Evolutionary conservation across 2,888 invertebrate species (phyloP).

Genomic region (Luperina testacea): DNA sequence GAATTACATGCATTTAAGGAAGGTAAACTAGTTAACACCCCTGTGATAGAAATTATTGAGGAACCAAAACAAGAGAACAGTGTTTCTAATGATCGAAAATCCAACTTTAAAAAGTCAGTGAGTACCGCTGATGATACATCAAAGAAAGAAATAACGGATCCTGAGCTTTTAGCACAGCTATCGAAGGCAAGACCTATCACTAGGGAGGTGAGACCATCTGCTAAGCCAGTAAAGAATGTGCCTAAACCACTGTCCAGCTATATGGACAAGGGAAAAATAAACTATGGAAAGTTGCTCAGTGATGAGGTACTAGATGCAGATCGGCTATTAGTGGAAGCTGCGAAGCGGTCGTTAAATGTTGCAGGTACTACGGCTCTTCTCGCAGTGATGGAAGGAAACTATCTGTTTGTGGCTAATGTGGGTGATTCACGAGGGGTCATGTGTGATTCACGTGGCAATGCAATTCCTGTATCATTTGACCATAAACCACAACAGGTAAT

Average conservation of each 20-base stretch:
- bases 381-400: conserved; percentile 95
- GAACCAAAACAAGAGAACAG: conserved; percentile 80
- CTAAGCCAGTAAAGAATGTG: conserved; percentile 85
- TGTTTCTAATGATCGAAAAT: conserved; percentile 88
- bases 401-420: conserved; percentile 97
- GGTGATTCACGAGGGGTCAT: conserved; percentile 99
- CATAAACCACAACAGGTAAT: conserved; percentile 98
- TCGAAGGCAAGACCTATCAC: conserved; percentile 91
- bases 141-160: conserved; percentile 92
- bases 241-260: conserved; percentile 91
- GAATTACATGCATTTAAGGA: conserved; percentile 93
- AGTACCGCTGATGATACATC: conserved; percentile 91
- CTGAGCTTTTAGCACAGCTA: conserved; percentile 91
- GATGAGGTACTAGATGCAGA: conserved; percentile 97
- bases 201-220: conserved; percentile 90
- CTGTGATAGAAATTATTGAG: conserved; percentile 78
- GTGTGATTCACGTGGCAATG: conserved; percentile 97
- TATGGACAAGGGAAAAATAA: conserved; percentile 93
- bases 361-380: conserved; percentile 98
- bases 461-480: conserved; percentile 97
- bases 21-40: conserved; percentile 86
- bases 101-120: conserved; percentile 92
- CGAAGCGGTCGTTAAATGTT: conserved; percentile 94
- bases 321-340: conserved; percentile 94
- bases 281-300: conserved; percentile 94